Evolutionary conservation across 2,888 invertebrate genomes (phyloP), one percentile per base, ranked within the genome.

Genomic region (Meteorus cinctellus): DNA sequence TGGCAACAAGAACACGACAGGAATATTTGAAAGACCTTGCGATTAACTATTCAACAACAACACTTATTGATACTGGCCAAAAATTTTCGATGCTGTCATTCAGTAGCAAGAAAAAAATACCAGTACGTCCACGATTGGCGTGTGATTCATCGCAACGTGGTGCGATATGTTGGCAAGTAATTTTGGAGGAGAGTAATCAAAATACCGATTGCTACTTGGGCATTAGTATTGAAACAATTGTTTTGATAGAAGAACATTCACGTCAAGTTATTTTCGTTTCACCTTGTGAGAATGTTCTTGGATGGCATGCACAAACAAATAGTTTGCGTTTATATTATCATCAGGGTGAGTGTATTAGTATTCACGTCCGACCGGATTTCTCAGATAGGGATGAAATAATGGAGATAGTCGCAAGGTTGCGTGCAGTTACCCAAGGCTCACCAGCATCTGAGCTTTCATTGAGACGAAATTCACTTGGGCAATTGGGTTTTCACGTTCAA

Each of bases 11-110:
- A 84, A 98, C 98, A 60, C 92, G 98, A 81, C 96, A 97, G 88
- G 98, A 98, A 91, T 98, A 98, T 90, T 92, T 98, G 84, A 98
- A 97, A 90, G 98, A 98, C 90, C 92, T 98, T 84, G 95, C 97
- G 36, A 93, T 93, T 80, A 97, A 97, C 90, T 95, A 95, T 90
- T 93, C 95, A 4, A 95, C 96, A 16, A 93, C 94, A 68, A 94
- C 95, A 4, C 92, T 95, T 2, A 93, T 97, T 19, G 97, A 96
- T 85, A 94, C 95, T 24, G 95, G 95, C 72, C 95, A 96, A 85
- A 96, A 96, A 90, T 96, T 96, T 90, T 96, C 95, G 75, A 93
- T 95, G 91, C 93, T 95, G 86, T 94, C 94, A 59, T 94, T 94
- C 85, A 94, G 94, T 82, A 93, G 93, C 80, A 93, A 94, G 87